These are phyloP conservation scores for Spinus olivaceus DNA, from an alignment of 2,797 vertebrate genomes.

Conservation along the genomic window DNA sequence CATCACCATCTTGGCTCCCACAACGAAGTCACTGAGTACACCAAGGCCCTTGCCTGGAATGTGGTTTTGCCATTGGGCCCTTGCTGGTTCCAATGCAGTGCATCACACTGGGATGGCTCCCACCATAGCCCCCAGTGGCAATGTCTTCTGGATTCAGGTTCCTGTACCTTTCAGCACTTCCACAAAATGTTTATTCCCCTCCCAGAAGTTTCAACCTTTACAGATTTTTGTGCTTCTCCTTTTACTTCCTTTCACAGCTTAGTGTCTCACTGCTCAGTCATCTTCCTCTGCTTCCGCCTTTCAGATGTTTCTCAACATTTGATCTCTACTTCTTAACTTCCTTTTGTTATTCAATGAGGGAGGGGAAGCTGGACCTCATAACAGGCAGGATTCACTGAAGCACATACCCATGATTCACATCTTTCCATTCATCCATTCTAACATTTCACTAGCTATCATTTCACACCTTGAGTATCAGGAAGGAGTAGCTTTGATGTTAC, in stretches of 20 bases:
- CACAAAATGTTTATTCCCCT: not conserved
- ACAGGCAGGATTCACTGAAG: not conserved
- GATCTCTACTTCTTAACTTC: not conserved
- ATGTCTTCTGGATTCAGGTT: not conserved
- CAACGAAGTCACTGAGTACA: fast-evolving
- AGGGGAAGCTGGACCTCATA: not conserved
- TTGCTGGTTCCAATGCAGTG: not conserved
- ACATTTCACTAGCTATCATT: not conserved
- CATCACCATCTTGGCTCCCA: fast-evolving
- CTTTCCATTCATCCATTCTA: not conserved
- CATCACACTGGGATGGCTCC: not conserved
- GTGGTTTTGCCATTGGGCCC: not conserved
- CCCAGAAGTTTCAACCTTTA: not conserved
- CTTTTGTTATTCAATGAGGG: not conserved
- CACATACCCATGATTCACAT: not conserved
- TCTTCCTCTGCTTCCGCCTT: not conserved
- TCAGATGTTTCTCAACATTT: not conserved
- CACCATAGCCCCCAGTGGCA: not conserved
- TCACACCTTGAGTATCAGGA: not conserved
- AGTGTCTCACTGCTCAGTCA: not conserved
- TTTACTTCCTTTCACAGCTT: not conserved
- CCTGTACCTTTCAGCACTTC: not conserved
- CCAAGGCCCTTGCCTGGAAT: not conserved
- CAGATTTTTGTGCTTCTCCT: not conserved
- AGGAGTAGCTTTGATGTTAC: not conserved